Conservation (phyloP, 1,140 invertebrate species). For the Ceratina calcarata region DNA sequence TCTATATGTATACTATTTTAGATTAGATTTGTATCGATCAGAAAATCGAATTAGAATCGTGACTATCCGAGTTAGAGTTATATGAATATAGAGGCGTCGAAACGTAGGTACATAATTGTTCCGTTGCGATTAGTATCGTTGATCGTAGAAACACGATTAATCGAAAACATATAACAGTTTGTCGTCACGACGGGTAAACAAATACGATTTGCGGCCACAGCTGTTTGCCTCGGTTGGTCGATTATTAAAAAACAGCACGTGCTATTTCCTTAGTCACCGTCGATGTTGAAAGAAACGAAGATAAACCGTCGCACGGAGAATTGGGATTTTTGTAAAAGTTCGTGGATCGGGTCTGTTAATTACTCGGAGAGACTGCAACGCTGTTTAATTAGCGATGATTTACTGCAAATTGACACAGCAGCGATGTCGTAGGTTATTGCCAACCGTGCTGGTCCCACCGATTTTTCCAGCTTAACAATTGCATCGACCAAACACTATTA, state of each 20-base stretch:
- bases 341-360: constrained; percentile 36
- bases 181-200: too few species aligned
- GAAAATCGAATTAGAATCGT: too few species aligned
- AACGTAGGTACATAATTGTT: too few species aligned
- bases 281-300: neutral
- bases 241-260: neutral
- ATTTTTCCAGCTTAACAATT: neutral
- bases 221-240: neutral
- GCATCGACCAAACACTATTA: neutral
- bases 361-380: neutral
- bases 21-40: too few species aligned
- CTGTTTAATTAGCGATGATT: constrained; percentile 53
- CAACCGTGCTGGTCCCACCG: neutral
- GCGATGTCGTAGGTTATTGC: constrained; percentile 12
- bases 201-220: neutral
- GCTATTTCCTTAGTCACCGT: neutral
- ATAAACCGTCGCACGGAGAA: neutral
- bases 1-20: too few species aligned
- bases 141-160: too few species aligned
- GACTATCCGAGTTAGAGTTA: too few species aligned
- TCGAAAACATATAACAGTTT: too few species aligned
- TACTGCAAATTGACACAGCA: constrained; percentile 46
- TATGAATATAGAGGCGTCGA: too few species aligned
- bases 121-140: too few species aligned
- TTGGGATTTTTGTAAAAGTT: constrained; percentile 3